Base-by-base conservation (phyloP, 1,140 invertebrate genomes). In the Phymorhynchus buccinoides region DNA sequence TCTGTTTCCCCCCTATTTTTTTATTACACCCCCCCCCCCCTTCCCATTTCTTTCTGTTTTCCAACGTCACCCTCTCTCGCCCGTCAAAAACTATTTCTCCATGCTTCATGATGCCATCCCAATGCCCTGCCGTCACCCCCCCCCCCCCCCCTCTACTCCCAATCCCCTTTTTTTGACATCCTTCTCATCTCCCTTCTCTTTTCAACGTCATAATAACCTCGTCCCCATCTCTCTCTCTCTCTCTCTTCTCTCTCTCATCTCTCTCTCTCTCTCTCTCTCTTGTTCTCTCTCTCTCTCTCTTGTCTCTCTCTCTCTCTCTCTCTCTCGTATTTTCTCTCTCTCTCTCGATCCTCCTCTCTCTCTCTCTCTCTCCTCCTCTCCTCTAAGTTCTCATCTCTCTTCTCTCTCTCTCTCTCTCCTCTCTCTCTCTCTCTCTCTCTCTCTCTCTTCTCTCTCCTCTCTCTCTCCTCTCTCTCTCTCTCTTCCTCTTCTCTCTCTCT, bases 61-160 rank as follows among this genome's bases (percentile, higher is more conserved):
- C 30, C 52, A 56, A 22, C 80, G 37, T 12, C 78, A 80, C 56
- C 41, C 37, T 71, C 82, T 80, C 79, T 80, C 80, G 73, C 73
- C 78, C 84, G 68, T 85, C 77, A 52, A 52, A n/a, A 41, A 82
- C 66, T 37, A 22, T 77, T 71, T 84, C 83, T 83, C 52, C 73
- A 75, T 75, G 73, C 73, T 41, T 75, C 73, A n/a, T n/a, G 73
- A 39, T 75, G 73, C 73, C 52, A 18, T 35, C 52, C 73, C 39
- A 37, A 77, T 22, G 37, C 27, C n/a, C 18, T 4, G 3, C 9
- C 62, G 4, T n/a, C 27, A 27, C 30, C 62, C 73, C 14, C 73
- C 22, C 73, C 68, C 30, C 32, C 68, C 68, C 68, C 30, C 68
- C 68, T 41, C 30, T n/a, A 4, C 62, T n/a, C 62, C 62, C 27